A percentile compares a stretch with the other conserved stretches of the same genome.
These are phyloP conservation scores for Panagrolaimus sp. DNA, from an alignment of 1,140 invertebrate genomes.

Conservation along the genomic window DNA sequence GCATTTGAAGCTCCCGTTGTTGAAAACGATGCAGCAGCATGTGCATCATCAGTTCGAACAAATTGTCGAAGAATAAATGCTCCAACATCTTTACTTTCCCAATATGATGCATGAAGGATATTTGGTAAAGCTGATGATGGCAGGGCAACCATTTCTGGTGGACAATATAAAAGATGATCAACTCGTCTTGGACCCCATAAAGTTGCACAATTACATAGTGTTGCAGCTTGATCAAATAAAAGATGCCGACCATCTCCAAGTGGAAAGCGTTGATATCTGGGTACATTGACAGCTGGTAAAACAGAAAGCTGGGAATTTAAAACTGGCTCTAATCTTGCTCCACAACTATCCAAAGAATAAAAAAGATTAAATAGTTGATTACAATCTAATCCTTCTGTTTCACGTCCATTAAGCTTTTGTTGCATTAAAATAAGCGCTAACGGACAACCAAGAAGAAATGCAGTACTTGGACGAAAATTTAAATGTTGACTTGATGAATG, in stretches of 20 bases:
- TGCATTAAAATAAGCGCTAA: slow-evolving; percentile 84
- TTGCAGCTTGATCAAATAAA: slow-evolving; percentile 54
- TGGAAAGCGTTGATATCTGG: slow-evolving; percentile 89
- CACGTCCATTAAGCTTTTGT: slow-evolving; percentile 64
- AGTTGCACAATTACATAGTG: slow-evolving; percentile 73
- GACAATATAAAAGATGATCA: slow-evolving; percentile 95
- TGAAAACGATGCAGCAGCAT: slow-evolving; percentile 19
- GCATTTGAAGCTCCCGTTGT: slow-evolving; percentile 22
- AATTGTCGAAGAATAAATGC: slow-evolving; percentile 92
- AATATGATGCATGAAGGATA: slow-evolving; percentile 96
- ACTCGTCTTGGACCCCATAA: slow-evolving; percentile 96
- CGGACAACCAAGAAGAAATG: slow-evolving; percentile 92
- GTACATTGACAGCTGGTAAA: slow-evolving; percentile 82
- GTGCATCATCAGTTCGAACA: slow-evolving; percentile 47
- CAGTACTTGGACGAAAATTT: slow-evolving; percentile 38
- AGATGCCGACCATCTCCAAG: slow-evolving; percentile 89
- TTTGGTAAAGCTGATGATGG: slow-evolving; percentile 66
- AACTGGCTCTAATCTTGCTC: slow-evolving; percentile 83
- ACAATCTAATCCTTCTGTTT: slow-evolving; percentile 61
- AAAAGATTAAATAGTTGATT: slow-evolving; percentile 97
- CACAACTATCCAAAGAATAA: slow-evolving; percentile 92
- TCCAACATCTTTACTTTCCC: slow-evolving; percentile 96
- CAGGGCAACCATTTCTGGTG: slow-evolving; percentile 66
- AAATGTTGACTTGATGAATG: slow-evolving; percentile 3
- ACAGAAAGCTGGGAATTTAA: slow-evolving; percentile 83